A percentile compares a stretch with the other conserved stretches of the same genome.
These are phyloP conservation scores for Saccostrea echinata DNA, from an alignment of 1,140 invertebrate genomes.

Conservation along the genomic window DNA sequence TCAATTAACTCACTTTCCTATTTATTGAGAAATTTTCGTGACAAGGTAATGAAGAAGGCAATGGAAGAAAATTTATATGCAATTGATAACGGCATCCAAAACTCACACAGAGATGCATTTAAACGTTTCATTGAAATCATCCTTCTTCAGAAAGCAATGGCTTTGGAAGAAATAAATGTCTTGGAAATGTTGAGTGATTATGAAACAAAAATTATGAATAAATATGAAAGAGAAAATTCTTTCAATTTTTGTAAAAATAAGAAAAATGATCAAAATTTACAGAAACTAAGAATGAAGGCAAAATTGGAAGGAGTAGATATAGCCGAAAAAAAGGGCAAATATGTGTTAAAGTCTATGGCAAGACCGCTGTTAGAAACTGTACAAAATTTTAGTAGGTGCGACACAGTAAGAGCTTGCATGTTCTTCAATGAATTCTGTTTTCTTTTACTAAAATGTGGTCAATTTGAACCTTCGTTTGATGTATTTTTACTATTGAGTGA, in stretches of 20 bases:
- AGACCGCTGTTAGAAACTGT: not conserved
- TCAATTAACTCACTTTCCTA: not conserved
- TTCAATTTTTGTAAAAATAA: not conserved
- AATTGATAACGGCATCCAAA: not conserved
- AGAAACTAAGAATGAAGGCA: not conserved
- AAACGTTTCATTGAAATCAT: not conserved
- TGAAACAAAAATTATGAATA: not conserved
- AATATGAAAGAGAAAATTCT: no score
- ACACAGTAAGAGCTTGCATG: not conserved
- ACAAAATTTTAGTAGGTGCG: not conserved
- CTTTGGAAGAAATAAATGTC: not conserved
- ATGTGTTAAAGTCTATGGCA: not conserved
- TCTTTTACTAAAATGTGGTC: not conserved
- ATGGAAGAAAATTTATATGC: not conserved
- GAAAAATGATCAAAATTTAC: not conserved
- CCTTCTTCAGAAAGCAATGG: not conserved
- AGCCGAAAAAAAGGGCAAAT: not conserved
- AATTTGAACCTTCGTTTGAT: not conserved
- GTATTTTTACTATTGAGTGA: not conserved
- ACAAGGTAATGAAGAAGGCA: not conserved
- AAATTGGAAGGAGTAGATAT: not conserved
- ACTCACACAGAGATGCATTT: not conserved
- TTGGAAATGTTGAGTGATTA: not conserved
- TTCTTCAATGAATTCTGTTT: not conserved
- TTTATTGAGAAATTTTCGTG: not conserved